Evolutionary conservation across 2,797 vertebrate genomes (phyloP).

Genomic region (Melopsittacus undulatus): DNA sequence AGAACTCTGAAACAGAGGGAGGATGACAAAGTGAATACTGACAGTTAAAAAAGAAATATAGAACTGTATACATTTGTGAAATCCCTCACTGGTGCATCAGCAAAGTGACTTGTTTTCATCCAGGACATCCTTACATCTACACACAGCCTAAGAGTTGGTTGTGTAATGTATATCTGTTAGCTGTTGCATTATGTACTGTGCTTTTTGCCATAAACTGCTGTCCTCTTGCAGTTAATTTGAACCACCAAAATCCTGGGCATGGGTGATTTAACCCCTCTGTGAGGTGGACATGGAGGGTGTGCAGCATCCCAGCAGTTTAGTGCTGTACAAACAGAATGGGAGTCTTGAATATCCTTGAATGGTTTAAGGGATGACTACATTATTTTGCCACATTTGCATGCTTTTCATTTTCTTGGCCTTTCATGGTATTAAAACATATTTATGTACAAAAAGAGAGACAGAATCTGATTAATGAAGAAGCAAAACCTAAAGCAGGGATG

Average conservation of each 20-base stretch:
- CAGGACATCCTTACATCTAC: not conserved
- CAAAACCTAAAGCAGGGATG: not conserved
- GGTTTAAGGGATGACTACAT: not conserved
- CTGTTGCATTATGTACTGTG: not conserved
- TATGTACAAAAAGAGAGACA: not conserved
- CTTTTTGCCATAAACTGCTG: not conserved
- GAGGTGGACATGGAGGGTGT: not conserved
- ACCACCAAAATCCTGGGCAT: not conserved
- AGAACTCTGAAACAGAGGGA: not conserved
- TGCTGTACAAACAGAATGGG: not conserved
- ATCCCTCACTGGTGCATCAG: not conserved
- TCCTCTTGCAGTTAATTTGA: constrained; percentile 1
- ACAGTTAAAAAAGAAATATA: not conserved
- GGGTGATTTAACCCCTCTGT: not conserved
- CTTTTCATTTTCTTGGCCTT: not conserved
- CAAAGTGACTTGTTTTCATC: not conserved
- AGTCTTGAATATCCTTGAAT: not conserved
- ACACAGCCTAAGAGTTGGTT: not conserved
- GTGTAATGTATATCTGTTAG: not conserved
- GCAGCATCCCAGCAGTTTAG: not conserved
- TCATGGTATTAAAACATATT: rapidly evolving
- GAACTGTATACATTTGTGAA: not conserved
- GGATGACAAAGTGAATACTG: not conserved
- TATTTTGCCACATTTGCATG: not conserved
- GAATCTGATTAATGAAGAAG: not conserved